These are phyloP conservation scores for Crocuta crocuta DNA, from an alignment of 2,113 vertebrate genomes.

Conservation along the genomic window DNA sequence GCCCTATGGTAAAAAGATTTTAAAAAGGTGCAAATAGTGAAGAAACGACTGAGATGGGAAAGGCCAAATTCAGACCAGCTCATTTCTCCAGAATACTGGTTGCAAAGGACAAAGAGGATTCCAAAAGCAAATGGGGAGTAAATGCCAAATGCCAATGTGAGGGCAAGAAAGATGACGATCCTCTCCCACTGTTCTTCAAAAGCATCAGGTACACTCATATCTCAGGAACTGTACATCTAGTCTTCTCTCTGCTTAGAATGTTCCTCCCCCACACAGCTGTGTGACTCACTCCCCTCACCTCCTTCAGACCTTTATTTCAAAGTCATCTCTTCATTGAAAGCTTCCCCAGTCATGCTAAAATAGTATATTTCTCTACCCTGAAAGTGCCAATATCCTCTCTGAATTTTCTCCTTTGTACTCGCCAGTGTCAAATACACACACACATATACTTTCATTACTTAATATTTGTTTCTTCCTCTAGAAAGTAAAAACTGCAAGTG, in stretches of 20 bases:
- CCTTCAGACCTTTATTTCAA: not conserved
- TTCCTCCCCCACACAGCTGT: not conserved
- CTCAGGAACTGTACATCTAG: not conserved
- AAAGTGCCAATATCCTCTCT: not conserved
- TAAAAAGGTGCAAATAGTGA: not conserved
- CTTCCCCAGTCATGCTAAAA: not conserved
- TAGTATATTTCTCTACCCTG: not conserved
- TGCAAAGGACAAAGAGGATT: not conserved
- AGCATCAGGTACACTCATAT: not conserved
- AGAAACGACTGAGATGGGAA: not conserved
- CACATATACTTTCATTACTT: not conserved
- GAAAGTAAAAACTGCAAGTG: not conserved
- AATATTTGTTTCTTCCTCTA: not conserved
- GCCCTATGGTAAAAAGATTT: not conserved
- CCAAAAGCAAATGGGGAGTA: not conserved
- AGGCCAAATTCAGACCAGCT: not conserved
- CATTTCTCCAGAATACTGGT: not conserved
- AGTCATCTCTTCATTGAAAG: not conserved
- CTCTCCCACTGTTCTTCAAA: not conserved
- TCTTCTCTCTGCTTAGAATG: constrained; percentile 5
- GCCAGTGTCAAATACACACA: not conserved
- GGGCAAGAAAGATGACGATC: not conserved
- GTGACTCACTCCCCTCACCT: not conserved
- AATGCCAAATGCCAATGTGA: not conserved
- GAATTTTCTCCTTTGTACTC: not conserved